Percentiles rank a stretch among this genome's conserved stretches.
Conservation (phyloP, 2,113 vertebrate genomes). For the Hippocampus comes region DNA sequence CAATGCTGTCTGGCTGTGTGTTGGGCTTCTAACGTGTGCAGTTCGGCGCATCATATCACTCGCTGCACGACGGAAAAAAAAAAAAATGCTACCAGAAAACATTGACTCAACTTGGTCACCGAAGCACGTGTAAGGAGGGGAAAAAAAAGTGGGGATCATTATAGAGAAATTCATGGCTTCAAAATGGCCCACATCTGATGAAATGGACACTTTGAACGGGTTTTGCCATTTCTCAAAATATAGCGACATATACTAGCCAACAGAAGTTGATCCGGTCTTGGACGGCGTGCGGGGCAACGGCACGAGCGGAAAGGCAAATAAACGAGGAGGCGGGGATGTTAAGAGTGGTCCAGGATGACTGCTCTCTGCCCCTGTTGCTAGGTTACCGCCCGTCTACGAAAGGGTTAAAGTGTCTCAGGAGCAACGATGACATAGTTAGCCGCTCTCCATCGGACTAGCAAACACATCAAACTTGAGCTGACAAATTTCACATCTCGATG, state of each 20-base stretch:
- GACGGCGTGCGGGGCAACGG: background rate
- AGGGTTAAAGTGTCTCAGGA: conserved; percentile 65
- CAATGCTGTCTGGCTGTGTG: conserved; percentile 6
- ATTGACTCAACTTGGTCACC: background rate
- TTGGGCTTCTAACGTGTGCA: conserved; percentile 1
- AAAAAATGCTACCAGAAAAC: background rate
- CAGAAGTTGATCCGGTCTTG: background rate
- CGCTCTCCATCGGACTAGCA: conserved; percentile 38
- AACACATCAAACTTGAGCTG: conserved; percentile 5
- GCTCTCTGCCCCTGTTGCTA: conserved; percentile 66
- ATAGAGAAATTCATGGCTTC: background rate
- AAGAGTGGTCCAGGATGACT: conserved; percentile 53
- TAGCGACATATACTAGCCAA: background rate
- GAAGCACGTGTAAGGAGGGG: background rate
- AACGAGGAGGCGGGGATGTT: conserved; percentile 23
- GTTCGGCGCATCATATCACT: background rate
- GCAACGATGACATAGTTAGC: conserved; percentile 64
- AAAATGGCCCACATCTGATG: background rate
- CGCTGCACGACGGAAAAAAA: background rate
- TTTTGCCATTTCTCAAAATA: background rate
- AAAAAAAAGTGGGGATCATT: background rate
- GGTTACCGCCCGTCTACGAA: conserved; percentile 54
- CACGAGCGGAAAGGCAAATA: conserved; percentile 26
- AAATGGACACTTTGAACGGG: background rate
- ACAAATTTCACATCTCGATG: background rate